Evolutionary conservation across 2,888 invertebrate genomes (phyloP), one percentile per base, ranked within the genome.

Genomic region (Myathropa florea): DNA sequence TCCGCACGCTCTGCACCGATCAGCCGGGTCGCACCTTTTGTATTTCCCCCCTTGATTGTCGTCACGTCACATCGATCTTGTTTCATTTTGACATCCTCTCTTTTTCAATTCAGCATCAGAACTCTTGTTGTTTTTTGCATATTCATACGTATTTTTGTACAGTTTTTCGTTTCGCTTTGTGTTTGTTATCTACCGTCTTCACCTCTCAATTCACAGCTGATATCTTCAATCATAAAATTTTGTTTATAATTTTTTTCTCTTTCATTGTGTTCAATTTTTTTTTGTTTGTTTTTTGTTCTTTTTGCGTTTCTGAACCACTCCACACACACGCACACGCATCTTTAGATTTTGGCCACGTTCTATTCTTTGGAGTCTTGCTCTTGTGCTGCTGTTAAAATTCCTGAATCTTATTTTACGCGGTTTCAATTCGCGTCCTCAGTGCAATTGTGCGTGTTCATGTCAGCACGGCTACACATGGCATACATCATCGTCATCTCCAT

Each of bases 321-420:
- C 57, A 67, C 76, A 36, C 36, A 57, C 23, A 24, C 14, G 7
- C 57, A 24, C 71, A 76, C 65, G 55, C 77, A 73, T 83, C 61
- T 86, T 21, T 88, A 90, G 90, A 89, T 90, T 89, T 85, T 90
- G 89, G 90, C 83, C 83, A 88, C 89, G 89, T 87, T 83, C 76
- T 83, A 81, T 90, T 71, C 83, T 90, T 71, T 89, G 89, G 89
- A 89, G 88, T 72, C 86, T 89, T 63, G 87, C 89, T 73, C 75
- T 89, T 73, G 81, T 90, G 82, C 89, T 89, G 89, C 88, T 89
- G 76, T 67, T 90, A 39, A 89, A 89, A 88, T 71, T 88, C 81
- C 28, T 89, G 84, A 86, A 84, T 86, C 76, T 88, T 80, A 65
- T 88, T 80, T 88, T 88, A 39, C 83, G 83, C 21, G 88, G 81